Evolutionary conservation across 2,113 vertebrate genomes (phyloP).

Genomic region (Dipodomys stephensi): DNA sequence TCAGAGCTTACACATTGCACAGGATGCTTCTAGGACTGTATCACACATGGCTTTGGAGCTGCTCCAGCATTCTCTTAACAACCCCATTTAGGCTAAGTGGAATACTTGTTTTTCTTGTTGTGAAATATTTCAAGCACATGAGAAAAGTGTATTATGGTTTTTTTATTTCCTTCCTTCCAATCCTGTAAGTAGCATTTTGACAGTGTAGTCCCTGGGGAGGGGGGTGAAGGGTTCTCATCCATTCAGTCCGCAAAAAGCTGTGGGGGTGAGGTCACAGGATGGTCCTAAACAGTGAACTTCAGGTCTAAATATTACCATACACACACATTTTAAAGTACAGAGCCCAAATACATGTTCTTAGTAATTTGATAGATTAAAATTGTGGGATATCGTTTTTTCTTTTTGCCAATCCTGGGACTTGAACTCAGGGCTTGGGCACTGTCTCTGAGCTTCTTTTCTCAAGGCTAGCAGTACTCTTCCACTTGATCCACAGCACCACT

Average conservation of each 20-base stretch:
- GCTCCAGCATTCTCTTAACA: background rate
- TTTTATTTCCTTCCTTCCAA: background rate
- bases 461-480: too few species aligned
- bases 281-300: background rate
- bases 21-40: background rate
- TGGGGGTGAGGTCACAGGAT: background rate
- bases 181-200: background rate
- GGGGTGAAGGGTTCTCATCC: background rate
- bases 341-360: background rate
- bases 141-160: background rate
- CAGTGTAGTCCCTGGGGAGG: background rate
- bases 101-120: slow-evolving; percentile 32
- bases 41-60: background rate
- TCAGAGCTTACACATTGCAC: background rate
- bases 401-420: too few species aligned
- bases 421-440: too few species aligned
- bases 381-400: background rate
- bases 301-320: background rate
- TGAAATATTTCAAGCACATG: slow-evolving; percentile 39
- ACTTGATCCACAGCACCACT: too few species aligned
- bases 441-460: too few species aligned
- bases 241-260: background rate
- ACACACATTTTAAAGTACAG: background rate
- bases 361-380: background rate
- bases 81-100: slow-evolving; percentile 28